Base-by-base conservation (phyloP, 2,113 vertebrate species). In the Thomomys bottae region DNA sequence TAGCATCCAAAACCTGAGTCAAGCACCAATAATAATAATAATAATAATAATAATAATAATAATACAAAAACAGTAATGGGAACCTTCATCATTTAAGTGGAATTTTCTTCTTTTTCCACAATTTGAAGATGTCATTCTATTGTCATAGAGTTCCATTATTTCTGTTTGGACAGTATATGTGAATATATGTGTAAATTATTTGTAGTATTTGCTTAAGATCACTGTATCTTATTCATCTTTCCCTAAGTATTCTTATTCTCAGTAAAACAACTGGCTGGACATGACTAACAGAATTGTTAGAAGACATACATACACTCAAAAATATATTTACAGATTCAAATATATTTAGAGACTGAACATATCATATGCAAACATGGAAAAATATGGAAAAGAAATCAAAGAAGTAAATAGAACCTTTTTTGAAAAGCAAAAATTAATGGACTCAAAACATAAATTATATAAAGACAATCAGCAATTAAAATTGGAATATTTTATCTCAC, bases 261-360 rank as follows among this genome's bases (percentile, higher is more conserved):
- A 86, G 82, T 36, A 82, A 30, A 54, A 23, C 68, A 76, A 45
- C 2, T 71, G 30, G 20, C 28, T 88, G 15, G 6, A 40, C 24
- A 5, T 32, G 81, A 70, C 32, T 71, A 36, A 72, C 32, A 80
- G 34, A 77, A 18, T 77, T 70, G 45, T 82, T 57, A 66, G 10
- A 23, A 7, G 3, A 4, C 59, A 20, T 34, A 72, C 20, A 36
- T 5, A 42, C 49, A 15, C 6, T 78, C 23, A 75, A 85, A 95
- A 87, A 54, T n/a, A 36, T 40, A 57, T 61, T 92, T 95, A 73
- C 54, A 66, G 71, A 94, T 7, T 63, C 64, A 45, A 40, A 66
- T 87, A 61, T 54, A 81, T n/a, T n/a, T n/a, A 71, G 66, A 67
- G 38, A 1, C 14, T 76, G 57, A 70, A 2, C 8, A 21, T 45